Conservation (phyloP, 2,113 vertebrate genomes). For the Zosterops lateralis region DNA sequence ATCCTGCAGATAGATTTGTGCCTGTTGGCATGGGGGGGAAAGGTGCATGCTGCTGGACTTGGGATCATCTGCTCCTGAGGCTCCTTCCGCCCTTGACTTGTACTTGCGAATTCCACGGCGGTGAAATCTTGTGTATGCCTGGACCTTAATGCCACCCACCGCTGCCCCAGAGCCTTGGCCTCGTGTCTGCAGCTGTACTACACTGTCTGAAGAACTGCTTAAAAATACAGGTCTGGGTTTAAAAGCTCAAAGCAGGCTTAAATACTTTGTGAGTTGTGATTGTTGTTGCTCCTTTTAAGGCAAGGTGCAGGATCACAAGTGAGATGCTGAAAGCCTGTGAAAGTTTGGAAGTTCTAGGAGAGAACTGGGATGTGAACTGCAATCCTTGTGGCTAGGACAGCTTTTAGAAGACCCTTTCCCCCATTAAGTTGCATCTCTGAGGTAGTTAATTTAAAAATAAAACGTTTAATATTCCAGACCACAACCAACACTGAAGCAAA, state of each 20-base stretch:
- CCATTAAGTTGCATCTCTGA: not conserved
- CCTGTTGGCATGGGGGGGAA: not conserved
- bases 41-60: not conserved
- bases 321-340: not conserved
- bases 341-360: not conserved
- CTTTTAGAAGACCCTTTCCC: not conserved
- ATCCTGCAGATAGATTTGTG: not conserved
- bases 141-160: not conserved
- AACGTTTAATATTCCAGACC: slow-evolving; percentile 3
- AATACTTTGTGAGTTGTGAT: not conserved
- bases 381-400: not conserved
- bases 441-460: not conserved
- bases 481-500: not conserved
- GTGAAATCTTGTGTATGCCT: not conserved
- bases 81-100: not conserved
- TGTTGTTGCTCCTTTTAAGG: not conserved
- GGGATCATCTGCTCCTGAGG: not conserved
- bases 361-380: not conserved
- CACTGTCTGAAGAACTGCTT: not conserved
- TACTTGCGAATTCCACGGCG: not conserved
- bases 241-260: not conserved
- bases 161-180: fast-evolving
- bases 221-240: not conserved
- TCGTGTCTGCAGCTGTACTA: not conserved
- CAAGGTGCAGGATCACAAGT: not conserved